phyloP scores from a whole-genome alignment of 1,140 invertebrate genomes.

The Lordiphosa stackelbergi region DNA sequence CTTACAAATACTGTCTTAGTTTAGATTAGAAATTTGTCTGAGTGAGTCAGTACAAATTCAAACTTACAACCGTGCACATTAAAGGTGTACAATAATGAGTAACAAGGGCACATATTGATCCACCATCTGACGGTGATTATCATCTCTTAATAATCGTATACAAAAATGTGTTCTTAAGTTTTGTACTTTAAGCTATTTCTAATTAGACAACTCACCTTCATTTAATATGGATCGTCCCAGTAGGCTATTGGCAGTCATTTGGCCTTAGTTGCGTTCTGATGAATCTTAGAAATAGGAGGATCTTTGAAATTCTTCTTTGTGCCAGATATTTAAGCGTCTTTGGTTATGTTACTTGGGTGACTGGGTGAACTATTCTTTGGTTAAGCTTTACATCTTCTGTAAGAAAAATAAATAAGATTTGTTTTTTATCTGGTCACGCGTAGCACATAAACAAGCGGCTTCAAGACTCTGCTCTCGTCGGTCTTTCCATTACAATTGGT shows the following conservation, averaged over 20 bases:
- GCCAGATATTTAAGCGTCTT: slow-evolving; percentile 33
- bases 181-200: not conserved
- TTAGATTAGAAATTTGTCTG: too few species aligned
- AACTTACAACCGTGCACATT: too few species aligned
- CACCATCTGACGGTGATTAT: too few species aligned
- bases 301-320: not conserved
- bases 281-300: slow-evolving; percentile 9
- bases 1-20: too few species aligned
- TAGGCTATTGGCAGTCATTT: slow-evolving; percentile 69
- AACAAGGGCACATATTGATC: too few species aligned
- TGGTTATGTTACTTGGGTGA: slow-evolving; percentile 43
- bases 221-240: slow-evolving; percentile 60
- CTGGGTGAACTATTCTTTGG: slow-evolving; percentile 2
- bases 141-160: too few species aligned
- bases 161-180: too few species aligned
- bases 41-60: too few species aligned
- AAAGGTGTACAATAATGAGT: too few species aligned
- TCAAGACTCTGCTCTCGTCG: slow-evolving; percentile 13
- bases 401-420: slow-evolving; percentile 6
- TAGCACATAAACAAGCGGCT: not conserved
- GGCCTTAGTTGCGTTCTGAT: slow-evolving; percentile 15
- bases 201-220: slow-evolving; percentile 46
- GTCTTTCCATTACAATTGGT: slow-evolving; percentile 25
- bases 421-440: slow-evolving; percentile 8
- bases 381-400: slow-evolving; percentile 55